Evolutionary conservation across 1,140 invertebrate genomes (phyloP).

Genomic region (Branchinecta lindahli): DNA sequence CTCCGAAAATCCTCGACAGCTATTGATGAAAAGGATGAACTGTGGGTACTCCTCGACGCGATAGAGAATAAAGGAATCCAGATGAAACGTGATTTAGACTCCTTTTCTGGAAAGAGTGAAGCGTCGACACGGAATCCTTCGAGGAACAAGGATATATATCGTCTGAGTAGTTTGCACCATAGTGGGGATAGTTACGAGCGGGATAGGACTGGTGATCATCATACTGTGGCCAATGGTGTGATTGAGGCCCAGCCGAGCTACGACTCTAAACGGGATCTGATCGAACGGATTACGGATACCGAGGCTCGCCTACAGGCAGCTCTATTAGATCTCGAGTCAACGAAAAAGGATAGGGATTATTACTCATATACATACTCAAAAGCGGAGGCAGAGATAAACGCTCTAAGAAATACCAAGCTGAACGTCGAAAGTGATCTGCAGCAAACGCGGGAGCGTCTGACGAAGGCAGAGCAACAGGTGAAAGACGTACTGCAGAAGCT

Average conservation of each 20-base stretch:
- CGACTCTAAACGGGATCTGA: background rate
- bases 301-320: background rate
- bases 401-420: background rate
- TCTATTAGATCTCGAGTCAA: background rate
- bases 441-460: background rate
- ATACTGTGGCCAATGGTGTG: background rate
- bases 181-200: background rate
- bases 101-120: background rate
- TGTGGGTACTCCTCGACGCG: constrained; percentile 66
- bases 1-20: background rate
- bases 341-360: constrained; percentile 11
- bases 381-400: background rate
- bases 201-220: background rate
- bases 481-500: background rate
- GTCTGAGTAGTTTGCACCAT: background rate
- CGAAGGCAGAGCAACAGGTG: background rate
- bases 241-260: background rate
- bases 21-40: constrained; percentile 46
- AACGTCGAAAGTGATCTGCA: background rate
- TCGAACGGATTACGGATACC: constrained; percentile 6
- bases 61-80: constrained; percentile 60
- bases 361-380: constrained; percentile 2
- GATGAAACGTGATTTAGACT: constrained; percentile 48
- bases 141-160: background rate
- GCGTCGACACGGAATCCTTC: background rate